phyloP scores from a whole-genome alignment of 2,888 invertebrate species.

The Sclerodermus sp. region DNA sequence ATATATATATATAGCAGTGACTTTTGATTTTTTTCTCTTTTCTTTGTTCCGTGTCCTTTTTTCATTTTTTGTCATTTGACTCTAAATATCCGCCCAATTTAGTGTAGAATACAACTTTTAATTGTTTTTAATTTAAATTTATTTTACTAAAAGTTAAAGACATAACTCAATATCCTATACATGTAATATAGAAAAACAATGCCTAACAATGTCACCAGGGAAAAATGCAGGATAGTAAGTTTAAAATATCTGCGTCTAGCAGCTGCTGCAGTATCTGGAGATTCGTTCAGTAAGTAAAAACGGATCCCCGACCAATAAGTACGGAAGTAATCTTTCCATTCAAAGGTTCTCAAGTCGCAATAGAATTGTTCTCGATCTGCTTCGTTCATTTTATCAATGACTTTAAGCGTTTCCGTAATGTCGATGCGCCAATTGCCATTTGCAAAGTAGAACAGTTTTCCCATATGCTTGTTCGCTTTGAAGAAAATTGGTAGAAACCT shows the following conservation, averaged over 20 bases:
- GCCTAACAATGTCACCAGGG: neutral
- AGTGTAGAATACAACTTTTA: neutral
- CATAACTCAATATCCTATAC: neutral
- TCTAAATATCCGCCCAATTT: neutral
- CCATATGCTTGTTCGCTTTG: neutral
- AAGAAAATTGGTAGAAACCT: slow-evolving; percentile 6
- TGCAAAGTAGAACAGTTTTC: slow-evolving; percentile 1
- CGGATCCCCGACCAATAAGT: slow-evolving; percentile 28
- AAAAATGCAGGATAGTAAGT: slow-evolving; percentile 15
- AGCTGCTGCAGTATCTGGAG: slow-evolving; percentile 16
- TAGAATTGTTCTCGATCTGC: slow-evolving; percentile 35
- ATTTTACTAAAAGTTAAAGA: neutral
- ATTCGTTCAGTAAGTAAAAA: slow-evolving; percentile 28
- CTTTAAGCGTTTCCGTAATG: slow-evolving; percentile 24
- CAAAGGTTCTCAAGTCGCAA: slow-evolving; percentile 33
- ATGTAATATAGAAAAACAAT: neutral
- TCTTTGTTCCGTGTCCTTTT: neutral
- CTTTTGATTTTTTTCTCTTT: slow-evolving; percentile 11
- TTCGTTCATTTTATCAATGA: slow-evolving; percentile 31
- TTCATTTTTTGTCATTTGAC: neutral
- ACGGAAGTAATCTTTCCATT: slow-evolving; percentile 30
- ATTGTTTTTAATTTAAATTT: neutral
- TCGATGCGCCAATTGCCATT: slow-evolving; percentile 27
- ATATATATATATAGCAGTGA: slow-evolving; percentile 43
- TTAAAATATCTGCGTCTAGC: slow-evolving; percentile 12